Percentiles rank a stretch among this genome's conserved stretches.
Evolutionary conservation across 2,888 invertebrate genomes (phyloP).

Genomic region (Odontocerum albicorne): DNA sequence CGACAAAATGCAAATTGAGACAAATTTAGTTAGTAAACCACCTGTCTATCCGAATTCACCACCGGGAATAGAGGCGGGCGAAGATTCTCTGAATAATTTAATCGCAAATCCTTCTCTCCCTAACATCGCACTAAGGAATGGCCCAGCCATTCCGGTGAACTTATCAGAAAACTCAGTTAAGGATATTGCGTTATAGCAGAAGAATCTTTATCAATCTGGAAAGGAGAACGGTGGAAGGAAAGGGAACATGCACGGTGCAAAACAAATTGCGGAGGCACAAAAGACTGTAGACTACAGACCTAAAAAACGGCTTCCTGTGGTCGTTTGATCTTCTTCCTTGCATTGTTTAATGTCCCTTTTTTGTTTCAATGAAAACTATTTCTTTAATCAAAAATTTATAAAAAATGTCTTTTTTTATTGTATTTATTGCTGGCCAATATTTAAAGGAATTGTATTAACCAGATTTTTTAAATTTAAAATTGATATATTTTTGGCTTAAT

Average conservation of each 20-base stretch:
- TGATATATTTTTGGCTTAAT: conserved; percentile 30
- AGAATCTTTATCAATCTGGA: conserved; percentile 4
- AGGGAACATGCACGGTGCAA: conserved; percentile 8
- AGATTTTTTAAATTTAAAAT: conserved; percentile 3
- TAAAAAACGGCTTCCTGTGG: conserved; percentile 30
- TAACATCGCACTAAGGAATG: conserved; percentile 22
- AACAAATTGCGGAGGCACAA: conserved; percentile 5
- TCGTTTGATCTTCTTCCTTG: conserved; percentile 17
- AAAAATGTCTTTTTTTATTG: too few species aligned
- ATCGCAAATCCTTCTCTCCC: conserved; percentile 9
- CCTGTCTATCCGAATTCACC: conserved; percentile 15
- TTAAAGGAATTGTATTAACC: too few species aligned
- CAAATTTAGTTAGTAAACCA: conserved; percentile 22
- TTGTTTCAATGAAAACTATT: too few species aligned
- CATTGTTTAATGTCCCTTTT: background rate
- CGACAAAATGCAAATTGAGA: conserved; percentile 16
- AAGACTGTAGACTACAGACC: conserved; percentile 8
- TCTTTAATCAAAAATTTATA: too few species aligned
- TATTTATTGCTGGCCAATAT: too few species aligned
- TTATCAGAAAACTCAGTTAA: conserved; percentile 26
- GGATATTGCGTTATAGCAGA: conserved; percentile 35
- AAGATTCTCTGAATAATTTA: conserved; percentile 18
- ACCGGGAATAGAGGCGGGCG: conserved; percentile 4
- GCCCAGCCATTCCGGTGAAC: conserved; percentile 26
- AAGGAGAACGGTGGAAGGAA: background rate